Base-by-base conservation (phyloP, 1,140 invertebrate genomes). In the Heliconius congener region DNA sequence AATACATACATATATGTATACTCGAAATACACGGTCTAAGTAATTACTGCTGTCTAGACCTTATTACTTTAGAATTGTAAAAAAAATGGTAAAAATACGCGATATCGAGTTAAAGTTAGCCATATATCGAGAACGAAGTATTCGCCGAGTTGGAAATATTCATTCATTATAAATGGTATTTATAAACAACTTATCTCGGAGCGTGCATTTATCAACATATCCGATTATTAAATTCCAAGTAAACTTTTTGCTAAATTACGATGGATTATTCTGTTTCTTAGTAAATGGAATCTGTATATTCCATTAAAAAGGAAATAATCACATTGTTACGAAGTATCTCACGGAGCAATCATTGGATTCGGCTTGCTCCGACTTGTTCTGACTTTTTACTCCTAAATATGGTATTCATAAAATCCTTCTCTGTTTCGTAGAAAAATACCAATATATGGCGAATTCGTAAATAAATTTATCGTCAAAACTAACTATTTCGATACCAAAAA, bases 321-420 rank as follows among this genome's bases (percentile, higher is more conserved):
- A 70, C 79, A 84, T 81, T 83, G 84, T 86, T 85, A 79, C 79
- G 76, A 86, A 84, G 82, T 85, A 85, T 87, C 84, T 83, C 82
- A 85, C 84, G 84, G 77, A 76, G 71, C 82, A 81, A 86, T 85
- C 86, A 80, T 81, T 60, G 39, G 66, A 74, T 73, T 79, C 73
- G 81, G 81, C 75, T 66, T 66, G 60, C 60, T 82, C 78, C 83
- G 80, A 79, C 82, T 81, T 73, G 73, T 81, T 80, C 79, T 76
- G 83, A 85, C 85, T 87, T 86, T 83, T 87, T 86, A 82, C 78
- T 78, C 74, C 86, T 85, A 82, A 85, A 88, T 88, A 90, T 90
- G 88, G 88, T 85, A 88, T 88, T 87, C 86, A 87, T 83, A 87
- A 88, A 87, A 81, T 76, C 80, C 71, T 57, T 78, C 80, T 78